phyloP scores from a whole-genome alignment of 1,140 invertebrate species.

The Phenacoccus solenopsis region DNA sequence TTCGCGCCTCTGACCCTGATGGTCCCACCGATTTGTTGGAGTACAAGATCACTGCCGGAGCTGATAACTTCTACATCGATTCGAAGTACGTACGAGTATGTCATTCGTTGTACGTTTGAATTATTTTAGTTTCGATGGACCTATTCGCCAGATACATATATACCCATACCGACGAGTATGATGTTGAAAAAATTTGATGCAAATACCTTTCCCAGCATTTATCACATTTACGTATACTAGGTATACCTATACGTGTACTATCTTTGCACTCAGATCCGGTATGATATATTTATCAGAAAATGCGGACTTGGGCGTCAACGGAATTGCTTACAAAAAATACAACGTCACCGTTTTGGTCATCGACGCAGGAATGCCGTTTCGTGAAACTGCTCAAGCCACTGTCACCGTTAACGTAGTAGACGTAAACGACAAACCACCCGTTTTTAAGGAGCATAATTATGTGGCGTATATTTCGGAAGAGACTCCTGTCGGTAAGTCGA shows the following conservation, averaged over 20 bases:
- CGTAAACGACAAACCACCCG: constrained; percentile 70
- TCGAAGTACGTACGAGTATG: constrained; percentile 42
- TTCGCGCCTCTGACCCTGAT: constrained; percentile 60
- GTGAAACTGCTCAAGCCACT: constrained; percentile 59
- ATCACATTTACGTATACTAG: too few relatives aligned
- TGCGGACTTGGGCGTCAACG: constrained; percentile 56
- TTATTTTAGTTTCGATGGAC: too few relatives aligned
- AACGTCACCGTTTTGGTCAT: constrained; percentile 57
- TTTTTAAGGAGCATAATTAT: constrained; percentile 49
- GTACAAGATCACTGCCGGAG: constrained; percentile 57
- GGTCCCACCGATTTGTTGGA: constrained; percentile 52
- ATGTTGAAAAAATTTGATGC: too few relatives aligned
- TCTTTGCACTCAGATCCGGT: constrained; percentile 42
- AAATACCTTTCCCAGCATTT: too few relatives aligned
- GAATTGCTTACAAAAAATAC: constrained; percentile 46
- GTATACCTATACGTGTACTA: neutral
- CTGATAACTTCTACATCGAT: constrained; percentile 67
- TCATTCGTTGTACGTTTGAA: too few relatives aligned
- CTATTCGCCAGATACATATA: too few relatives aligned
- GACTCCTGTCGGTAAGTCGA: neutral
- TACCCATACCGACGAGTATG: too few relatives aligned
- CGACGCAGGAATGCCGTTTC: constrained; percentile 56
- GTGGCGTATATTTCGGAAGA: constrained; percentile 54
- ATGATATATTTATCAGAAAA: constrained; percentile 57
- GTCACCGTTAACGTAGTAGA: constrained; percentile 59